phyloP scores from a whole-genome alignment of 2,797 vertebrate species.

The Chaenodraco wilsoni region DNA sequence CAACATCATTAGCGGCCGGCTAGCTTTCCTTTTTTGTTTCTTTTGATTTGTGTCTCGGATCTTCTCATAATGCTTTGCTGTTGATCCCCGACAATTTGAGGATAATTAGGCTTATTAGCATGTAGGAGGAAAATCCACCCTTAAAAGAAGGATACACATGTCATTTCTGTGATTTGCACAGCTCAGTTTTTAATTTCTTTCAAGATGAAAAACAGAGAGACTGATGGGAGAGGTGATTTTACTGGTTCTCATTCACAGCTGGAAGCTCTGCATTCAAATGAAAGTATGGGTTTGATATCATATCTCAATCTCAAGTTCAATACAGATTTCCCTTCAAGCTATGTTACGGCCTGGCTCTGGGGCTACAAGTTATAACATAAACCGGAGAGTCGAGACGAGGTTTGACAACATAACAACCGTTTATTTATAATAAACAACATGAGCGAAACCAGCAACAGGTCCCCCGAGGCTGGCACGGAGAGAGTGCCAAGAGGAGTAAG shows the following conservation, averaged over 20 bases:
- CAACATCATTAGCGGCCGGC: conserved; percentile 53
- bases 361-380: no score
- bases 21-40: conserved; percentile 34
- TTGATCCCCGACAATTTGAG: conserved; percentile 19
- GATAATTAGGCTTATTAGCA: conserved; percentile 31
- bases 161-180: conserved; percentile 4
- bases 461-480: no score
- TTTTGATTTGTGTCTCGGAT: conserved; percentile 44
- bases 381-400: no score
- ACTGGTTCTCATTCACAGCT: background rate
- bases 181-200: conserved; percentile 10
- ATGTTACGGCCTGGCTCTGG: no score
- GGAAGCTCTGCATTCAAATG: conserved; percentile 6
- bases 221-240: conserved; percentile 18
- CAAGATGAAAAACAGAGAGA: conserved; percentile 15
- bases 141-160: background rate
- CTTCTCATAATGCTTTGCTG: conserved; percentile 11
- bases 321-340: no score
- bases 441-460: no score
- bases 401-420: no score
- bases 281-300: background rate
- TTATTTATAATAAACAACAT: no score
- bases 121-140: conserved; percentile 10
- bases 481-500: no score
- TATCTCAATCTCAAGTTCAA: background rate